Evolutionary conservation across 2,113 vertebrate genomes (phyloP).

Genomic region (Gopherus evgoodei): DNA sequence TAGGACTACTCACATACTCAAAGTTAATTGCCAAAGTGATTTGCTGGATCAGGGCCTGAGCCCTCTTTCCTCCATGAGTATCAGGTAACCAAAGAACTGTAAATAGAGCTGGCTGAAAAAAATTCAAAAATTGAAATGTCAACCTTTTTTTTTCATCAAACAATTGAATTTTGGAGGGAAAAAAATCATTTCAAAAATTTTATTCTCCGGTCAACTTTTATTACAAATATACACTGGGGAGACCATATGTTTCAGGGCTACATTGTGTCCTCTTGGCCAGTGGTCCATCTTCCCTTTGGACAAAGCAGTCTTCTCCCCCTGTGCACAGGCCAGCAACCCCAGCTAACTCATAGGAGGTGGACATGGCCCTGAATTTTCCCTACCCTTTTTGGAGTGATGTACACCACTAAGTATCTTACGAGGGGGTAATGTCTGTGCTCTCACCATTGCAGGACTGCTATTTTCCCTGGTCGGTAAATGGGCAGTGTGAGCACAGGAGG

Average conservation of each 20-base stretch:
- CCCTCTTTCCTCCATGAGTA: neutral
- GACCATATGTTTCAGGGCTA: neutral
- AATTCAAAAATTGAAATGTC: neutral
- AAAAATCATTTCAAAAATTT: neutral
- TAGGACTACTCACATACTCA: neutral
- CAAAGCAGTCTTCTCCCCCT: neutral
- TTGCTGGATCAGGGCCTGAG: neutral
- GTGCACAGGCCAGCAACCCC: constrained; percentile 14
- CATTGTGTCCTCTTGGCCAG: neutral
- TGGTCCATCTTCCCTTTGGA: neutral
- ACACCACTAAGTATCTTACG: rapidly evolving
- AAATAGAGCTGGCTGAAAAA: neutral
- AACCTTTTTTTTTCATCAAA: neutral
- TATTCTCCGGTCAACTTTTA: neutral
- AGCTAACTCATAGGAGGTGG: neutral
- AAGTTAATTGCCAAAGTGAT: neutral
- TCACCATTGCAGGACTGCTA: neutral
- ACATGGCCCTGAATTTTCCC: neutral
- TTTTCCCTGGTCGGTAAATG: neutral
- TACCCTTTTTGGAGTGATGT: neutral
- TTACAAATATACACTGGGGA: neutral
- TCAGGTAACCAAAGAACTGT: neutral
- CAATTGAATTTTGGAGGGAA: neutral
- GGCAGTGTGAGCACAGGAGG: neutral
- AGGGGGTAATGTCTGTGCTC: neutral